Evolutionary conservation across 1,140 invertebrate genomes (phyloP).

Genomic region (Sarcophaga bullata): DNA sequence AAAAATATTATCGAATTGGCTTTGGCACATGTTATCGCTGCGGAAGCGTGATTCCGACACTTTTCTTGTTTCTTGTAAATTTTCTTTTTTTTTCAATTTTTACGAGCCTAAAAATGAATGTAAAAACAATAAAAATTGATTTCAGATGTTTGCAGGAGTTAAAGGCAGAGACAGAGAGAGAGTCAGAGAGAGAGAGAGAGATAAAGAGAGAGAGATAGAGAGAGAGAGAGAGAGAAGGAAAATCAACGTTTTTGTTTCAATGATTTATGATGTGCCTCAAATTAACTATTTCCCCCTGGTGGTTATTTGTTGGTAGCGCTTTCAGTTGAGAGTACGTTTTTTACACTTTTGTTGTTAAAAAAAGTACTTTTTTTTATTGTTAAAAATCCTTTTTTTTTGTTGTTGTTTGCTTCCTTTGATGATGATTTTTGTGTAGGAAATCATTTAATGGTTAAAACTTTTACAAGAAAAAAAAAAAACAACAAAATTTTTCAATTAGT

Average conservation of each 20-base stretch:
- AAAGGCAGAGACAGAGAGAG: no score
- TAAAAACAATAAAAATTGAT: not conserved
- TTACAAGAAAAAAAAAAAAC: no score
- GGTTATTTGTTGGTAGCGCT: no score
- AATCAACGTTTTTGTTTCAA: not conserved
- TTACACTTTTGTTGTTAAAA: not conserved
- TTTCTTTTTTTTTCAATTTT: no score
- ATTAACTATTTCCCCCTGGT: conserved; percentile 7
- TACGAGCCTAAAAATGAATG: not conserved
- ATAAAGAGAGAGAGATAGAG: no score
- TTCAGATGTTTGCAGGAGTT: not conserved
- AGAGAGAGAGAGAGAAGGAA: no score
- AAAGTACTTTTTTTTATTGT: not conserved
- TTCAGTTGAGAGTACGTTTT: no score
- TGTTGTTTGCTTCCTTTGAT: not conserved
- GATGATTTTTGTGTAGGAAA: no score
- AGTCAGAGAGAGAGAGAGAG: no score
- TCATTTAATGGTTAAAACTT: no score
- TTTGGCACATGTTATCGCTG: not conserved
- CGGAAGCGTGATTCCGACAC: conserved; percentile 4
- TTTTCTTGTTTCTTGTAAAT: not conserved
- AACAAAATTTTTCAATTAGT: no score
- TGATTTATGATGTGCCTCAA: conserved; percentile 5
- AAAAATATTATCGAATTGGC: no score
- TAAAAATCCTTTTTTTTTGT: not conserved